Percentiles rank a stretch among this genome's conserved stretches.
phyloP scores from a whole-genome alignment of 2,888 invertebrate species.

The Dryadula phaetusa region DNA sequence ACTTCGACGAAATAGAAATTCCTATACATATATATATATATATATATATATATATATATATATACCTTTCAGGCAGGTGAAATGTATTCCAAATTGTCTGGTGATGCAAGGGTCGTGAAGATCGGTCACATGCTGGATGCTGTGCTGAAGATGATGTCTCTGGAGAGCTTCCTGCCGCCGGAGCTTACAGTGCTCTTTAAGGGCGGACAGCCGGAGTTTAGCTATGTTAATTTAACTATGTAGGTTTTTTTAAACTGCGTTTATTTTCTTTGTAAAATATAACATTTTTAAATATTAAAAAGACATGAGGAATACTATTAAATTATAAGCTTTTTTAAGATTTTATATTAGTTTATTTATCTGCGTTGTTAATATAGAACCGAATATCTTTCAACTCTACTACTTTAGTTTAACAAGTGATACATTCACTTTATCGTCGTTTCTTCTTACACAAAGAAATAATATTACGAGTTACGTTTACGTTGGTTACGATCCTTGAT shows the following conservation, averaged over 20 bases:
- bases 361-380: too few species aligned
- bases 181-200: constrained; percentile 65
- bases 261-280: neutral
- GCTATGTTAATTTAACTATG: constrained; percentile 69
- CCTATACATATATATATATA: too few species aligned
- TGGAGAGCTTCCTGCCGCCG: constrained; percentile 76
- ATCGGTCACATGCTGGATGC: constrained; percentile 73
- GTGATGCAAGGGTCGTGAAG: constrained; percentile 71
- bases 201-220: constrained; percentile 62
- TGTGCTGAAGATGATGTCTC: constrained; percentile 68
- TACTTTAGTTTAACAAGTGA: neutral
- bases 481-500: too few species aligned
- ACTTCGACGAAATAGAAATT: too few species aligned
- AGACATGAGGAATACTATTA: neutral
- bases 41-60: neutral
- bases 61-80: constrained; percentile 56
- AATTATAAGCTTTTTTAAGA: too few species aligned
- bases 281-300: neutral
- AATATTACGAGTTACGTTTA: too few species aligned
- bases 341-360: too few species aligned
- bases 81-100: constrained; percentile 78
- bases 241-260: constrained; percentile 61
- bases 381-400: too few species aligned
- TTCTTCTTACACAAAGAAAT: too few species aligned
- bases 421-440: too few species aligned